A percentile compares a stretch with the other conserved stretches of the same genome.
Conservation (phyloP, 2,113 vertebrate genomes). For the Aleadryas rufinucha region DNA sequence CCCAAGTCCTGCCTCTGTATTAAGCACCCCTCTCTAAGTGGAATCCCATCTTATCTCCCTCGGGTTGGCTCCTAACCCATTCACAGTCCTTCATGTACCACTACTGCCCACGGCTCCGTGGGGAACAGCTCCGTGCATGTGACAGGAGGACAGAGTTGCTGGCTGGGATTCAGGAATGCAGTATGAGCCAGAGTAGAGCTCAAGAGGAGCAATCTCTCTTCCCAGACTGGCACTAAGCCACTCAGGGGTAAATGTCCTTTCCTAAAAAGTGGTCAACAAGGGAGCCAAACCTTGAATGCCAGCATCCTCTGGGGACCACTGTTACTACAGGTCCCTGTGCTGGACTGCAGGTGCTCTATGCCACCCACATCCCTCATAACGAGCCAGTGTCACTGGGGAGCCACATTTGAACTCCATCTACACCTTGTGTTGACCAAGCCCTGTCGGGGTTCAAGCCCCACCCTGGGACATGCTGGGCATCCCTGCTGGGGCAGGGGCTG, state of each 20-base stretch:
- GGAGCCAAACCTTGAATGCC: neutral
- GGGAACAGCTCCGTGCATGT: neutral
- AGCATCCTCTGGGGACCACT: neutral
- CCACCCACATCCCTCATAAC: no score
- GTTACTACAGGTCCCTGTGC: neutral
- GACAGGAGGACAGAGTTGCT: neutral
- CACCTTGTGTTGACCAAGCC: neutral
- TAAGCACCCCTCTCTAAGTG: neutral
- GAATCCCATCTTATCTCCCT: neutral
- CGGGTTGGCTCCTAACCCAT: neutral
- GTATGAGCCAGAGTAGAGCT: neutral
- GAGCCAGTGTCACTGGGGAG: neutral
- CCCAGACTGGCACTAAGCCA: neutral
- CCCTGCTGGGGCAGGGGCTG: neutral
- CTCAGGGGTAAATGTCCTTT: neutral
- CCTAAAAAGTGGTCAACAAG: neutral
- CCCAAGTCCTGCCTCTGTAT: neutral
- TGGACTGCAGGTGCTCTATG: neutral
- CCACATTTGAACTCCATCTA: neutral
- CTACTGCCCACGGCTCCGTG: accelerated
- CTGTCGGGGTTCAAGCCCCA: accelerated
- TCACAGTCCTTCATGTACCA: neutral
- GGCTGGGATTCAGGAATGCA: neutral
- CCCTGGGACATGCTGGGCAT: accelerated
- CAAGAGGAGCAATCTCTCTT: neutral